A percentile compares a stretch with the other conserved stretches of the same genome.
phyloP scores from a whole-genome alignment of 1,140 invertebrate species.

The Sycobia sp. region DNA sequence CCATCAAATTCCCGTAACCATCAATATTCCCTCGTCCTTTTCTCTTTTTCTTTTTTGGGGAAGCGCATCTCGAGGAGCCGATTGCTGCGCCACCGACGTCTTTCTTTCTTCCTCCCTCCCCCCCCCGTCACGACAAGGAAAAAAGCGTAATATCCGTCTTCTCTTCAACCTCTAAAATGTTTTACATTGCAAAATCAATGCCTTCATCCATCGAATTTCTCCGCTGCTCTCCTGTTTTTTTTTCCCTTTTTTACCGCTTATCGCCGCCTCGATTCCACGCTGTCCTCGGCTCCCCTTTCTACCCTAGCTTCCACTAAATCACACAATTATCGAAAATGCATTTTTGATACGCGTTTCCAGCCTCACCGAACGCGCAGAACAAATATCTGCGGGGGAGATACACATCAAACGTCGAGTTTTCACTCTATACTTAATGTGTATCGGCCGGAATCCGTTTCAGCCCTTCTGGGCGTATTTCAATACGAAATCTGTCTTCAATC shows the following conservation, averaged over 20 bases:
- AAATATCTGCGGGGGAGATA: background rate
- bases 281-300: constrained; percentile 16
- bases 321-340: constrained; percentile 59
- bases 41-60: constrained; percentile 39
- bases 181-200: constrained; percentile 64
- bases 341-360: constrained; percentile 43
- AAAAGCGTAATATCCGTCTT: too few relatives aligned
- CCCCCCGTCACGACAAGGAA: background rate
- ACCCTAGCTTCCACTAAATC: constrained; percentile 52
- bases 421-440: constrained; percentile 14
- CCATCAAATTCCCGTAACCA: constrained; percentile 62
- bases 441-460: background rate
- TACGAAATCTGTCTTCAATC: background rate
- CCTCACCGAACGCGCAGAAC: background rate
- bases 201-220: constrained; percentile 45
- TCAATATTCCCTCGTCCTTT: constrained; percentile 56
- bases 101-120: constrained; percentile 27
- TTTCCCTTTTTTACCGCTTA: constrained; percentile 38
- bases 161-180: constrained; percentile 58
- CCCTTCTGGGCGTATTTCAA: background rate
- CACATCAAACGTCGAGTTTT: constrained; percentile 10
- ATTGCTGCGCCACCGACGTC: constrained; percentile 25
- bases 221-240: constrained; percentile 39
- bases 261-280: constrained; percentile 23
- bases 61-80: constrained; percentile 34